phyloP scores from a whole-genome alignment of 2,113 vertebrate genomes.

The Haemorhous mexicanus region DNA sequence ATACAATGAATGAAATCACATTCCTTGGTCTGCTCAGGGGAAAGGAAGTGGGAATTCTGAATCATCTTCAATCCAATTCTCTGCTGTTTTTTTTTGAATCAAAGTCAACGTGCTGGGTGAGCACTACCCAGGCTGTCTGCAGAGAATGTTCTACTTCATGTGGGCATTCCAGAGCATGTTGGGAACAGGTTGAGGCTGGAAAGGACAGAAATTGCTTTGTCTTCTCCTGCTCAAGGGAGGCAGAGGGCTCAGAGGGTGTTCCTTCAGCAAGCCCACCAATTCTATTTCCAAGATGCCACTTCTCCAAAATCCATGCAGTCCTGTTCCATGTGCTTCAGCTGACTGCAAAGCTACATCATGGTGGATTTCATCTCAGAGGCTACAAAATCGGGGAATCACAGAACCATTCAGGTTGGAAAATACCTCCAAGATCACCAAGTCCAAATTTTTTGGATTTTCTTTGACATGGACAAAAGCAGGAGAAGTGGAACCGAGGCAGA shows the following conservation, averaged over 20 bases:
- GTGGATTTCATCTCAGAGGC: background rate
- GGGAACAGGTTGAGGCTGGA: accelerated
- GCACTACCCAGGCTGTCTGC: background rate
- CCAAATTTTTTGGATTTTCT: background rate
- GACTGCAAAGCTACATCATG: accelerated
- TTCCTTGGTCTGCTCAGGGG: background rate
- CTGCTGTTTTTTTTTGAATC: background rate
- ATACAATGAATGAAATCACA: background rate
- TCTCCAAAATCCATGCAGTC: background rate
- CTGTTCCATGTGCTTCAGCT: background rate
- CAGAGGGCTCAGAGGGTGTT: background rate
- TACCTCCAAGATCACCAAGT: background rate
- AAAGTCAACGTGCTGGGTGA: background rate
- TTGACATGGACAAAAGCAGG: background rate
- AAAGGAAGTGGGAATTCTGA: background rate
- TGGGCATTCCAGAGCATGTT: accelerated
- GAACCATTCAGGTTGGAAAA: background rate
- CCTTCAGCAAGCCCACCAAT: background rate
- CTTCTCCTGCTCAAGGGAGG: background rate
- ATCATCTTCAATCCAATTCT: background rate
- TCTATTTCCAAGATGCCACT: background rate
- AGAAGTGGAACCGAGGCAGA: background rate
- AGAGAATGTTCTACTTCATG: background rate
- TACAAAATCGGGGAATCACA: background rate
- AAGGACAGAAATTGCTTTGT: accelerated